Evolutionary conservation across 2,113 vertebrate species (phyloP).

Genomic region (Boulengeromyrus knoepffleri): DNA sequence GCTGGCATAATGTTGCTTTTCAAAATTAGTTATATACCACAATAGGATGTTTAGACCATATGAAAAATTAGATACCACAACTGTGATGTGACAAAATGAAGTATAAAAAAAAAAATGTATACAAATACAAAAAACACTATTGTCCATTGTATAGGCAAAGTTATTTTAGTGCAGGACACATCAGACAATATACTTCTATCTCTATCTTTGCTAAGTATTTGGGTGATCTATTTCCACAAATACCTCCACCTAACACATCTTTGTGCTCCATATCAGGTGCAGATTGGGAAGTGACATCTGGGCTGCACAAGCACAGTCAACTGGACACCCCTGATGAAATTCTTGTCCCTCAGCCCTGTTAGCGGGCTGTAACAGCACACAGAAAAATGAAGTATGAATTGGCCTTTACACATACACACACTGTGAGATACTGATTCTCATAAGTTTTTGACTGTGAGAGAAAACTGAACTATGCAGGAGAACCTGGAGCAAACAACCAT

Average conservation of each 20-base stretch:
- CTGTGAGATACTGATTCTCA: not conserved
- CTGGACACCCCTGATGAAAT: too few species aligned
- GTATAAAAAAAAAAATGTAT: not conserved
- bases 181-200: not conserved
- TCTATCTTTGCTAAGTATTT: not conserved
- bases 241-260: not conserved
- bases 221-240: not conserved
- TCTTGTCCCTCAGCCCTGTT: too few species aligned
- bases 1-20: not conserved
- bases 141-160: not conserved
- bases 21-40: not conserved
- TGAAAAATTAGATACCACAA: not conserved
- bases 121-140: not conserved
- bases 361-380: too few species aligned
- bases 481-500: not conserved
- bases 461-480: too few species aligned
- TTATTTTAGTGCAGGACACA: not conserved
- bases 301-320: too few species aligned
- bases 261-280: too few species aligned
- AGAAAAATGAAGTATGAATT: too few species aligned
- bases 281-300: too few species aligned
- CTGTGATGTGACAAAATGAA: not conserved
- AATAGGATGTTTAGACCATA: not conserved
- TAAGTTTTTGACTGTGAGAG: too few species aligned
- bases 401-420: not conserved